A percentile compares a stretch with the other conserved stretches of the same genome.
phyloP scores from a whole-genome alignment of 2,113 vertebrate genomes.

The Litocranius walleri region DNA sequence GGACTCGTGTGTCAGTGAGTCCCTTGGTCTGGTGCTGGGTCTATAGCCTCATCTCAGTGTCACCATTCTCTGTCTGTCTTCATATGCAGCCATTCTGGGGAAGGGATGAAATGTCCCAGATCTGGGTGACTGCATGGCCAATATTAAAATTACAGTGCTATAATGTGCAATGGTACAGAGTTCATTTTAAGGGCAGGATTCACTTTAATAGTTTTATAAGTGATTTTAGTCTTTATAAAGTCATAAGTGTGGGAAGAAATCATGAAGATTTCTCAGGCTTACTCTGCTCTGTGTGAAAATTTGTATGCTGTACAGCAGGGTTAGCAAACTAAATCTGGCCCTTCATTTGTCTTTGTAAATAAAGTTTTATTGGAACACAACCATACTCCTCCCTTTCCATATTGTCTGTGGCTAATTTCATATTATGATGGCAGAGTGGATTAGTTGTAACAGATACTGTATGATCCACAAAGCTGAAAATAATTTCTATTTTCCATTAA shows the following conservation, averaged over 20 bases:
- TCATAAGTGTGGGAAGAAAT: not conserved
- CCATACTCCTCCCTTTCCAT: not conserved
- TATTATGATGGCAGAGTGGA: not conserved
- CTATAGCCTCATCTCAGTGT: accelerated
- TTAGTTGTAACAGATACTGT: not conserved
- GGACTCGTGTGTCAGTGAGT: not conserved
- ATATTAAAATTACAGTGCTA: not conserved
- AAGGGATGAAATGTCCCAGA: not conserved
- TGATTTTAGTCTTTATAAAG: not conserved
- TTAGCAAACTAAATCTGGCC: not conserved
- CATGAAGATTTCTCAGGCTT: not conserved
- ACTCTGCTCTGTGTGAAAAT: not conserved
- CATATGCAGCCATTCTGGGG: accelerated
- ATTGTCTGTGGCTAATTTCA: not conserved
- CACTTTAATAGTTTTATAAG: not conserved
- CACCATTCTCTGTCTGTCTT: not conserved
- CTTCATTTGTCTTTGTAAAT: not conserved
- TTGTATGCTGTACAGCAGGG: not conserved
- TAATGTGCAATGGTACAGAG: not conserved
- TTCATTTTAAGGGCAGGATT: not conserved
- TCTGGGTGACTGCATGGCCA: not conserved
- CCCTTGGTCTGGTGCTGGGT: not conserved
- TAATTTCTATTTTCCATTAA: not conserved
- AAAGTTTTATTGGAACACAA: not conserved
- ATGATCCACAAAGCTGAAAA: not conserved